Evolutionary conservation across 2,797 vertebrate species (phyloP).

Genomic region (Buphagus erythrorhynchus): DNA sequence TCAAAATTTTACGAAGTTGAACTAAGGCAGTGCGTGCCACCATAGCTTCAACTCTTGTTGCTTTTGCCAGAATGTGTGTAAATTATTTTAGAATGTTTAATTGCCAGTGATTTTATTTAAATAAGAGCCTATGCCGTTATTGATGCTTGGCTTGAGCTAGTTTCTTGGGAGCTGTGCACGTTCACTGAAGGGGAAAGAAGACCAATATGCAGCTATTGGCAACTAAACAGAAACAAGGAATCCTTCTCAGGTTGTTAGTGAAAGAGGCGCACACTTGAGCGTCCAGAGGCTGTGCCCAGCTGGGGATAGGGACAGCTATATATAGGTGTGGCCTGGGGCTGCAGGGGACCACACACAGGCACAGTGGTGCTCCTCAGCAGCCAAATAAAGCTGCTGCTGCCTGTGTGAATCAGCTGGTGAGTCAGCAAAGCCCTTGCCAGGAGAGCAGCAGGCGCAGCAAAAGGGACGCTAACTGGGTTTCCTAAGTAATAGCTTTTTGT

Average conservation of each 20-base stretch:
- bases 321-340: neutral
- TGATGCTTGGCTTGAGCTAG: neutral
- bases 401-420: constrained; percentile 62
- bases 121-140: neutral
- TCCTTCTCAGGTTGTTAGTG: neutral
- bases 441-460: constrained; percentile 60
- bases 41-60: neutral
- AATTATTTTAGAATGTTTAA: neutral
- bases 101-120: neutral
- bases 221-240: neutral
- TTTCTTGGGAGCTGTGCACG: neutral
- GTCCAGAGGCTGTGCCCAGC: neutral
- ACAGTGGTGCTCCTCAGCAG: constrained; percentile 46
- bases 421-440: constrained; percentile 56
- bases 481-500: neutral
- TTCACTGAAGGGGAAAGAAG: neutral
- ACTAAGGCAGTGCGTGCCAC: neutral
- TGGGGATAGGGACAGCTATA: neutral
- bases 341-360: neutral
- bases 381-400: constrained; percentile 60
- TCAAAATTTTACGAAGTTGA: neutral
- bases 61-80: neutral
- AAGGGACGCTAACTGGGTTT: neutral
- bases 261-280: neutral
- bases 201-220: neutral